These are phyloP conservation scores for Enteromius viviparus DNA, from an alignment of 2,797 vertebrate genomes.

Conservation along the genomic window DNA sequence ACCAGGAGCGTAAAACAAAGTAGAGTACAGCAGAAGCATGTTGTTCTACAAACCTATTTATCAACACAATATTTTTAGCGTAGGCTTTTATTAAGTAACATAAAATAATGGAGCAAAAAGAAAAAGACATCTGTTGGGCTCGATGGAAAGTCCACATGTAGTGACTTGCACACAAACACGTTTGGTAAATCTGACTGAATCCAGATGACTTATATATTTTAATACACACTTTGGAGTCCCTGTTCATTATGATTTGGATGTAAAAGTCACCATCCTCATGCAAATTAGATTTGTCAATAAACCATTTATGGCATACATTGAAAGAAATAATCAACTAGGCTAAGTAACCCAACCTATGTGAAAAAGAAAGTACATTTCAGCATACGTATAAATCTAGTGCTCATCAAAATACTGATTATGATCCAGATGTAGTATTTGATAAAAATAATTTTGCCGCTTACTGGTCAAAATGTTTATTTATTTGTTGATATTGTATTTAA, in stretches of 20 bases:
- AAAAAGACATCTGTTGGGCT: neutral
- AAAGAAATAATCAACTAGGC: neutral
- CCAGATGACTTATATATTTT: neutral
- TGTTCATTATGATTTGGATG: neutral
- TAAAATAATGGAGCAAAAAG: too few species aligned
- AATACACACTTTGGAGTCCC: neutral
- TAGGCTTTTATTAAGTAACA: neutral
- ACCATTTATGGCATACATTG: neutral
- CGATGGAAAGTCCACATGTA: neutral
- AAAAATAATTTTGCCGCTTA: too few species aligned
- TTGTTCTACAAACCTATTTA: neutral
- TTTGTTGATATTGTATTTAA: too few species aligned
- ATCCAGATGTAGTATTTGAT: too few species aligned
- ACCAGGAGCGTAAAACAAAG: neutral
- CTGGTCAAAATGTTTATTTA: too few species aligned
- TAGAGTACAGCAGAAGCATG: constrained; percentile 1
- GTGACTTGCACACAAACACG: neutral
- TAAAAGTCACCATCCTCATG: neutral
- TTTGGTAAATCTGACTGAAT: neutral
- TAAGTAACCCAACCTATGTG: neutral
- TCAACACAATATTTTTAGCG: neutral
- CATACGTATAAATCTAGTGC: too few species aligned
- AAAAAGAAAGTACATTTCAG: neutral
- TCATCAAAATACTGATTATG: too few species aligned
- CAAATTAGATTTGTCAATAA: neutral